Evolutionary conservation across 2,797 vertebrate genomes (phyloP), one percentile per base, ranked within the genome.

Genomic region (Enteromius treurensis): DNA sequence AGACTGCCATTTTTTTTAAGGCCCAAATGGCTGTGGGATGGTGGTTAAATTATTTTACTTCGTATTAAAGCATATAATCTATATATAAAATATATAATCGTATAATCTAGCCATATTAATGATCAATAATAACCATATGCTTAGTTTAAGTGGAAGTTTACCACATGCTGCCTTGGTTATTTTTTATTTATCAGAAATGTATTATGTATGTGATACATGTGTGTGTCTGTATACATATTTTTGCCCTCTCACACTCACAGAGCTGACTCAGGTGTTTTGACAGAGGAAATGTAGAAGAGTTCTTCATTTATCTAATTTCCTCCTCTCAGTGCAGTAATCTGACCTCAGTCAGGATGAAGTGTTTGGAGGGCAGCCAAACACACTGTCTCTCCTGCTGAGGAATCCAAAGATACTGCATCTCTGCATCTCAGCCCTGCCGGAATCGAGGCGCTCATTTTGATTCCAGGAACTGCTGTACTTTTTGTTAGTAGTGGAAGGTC

Each of bases 231-330:
- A 51, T 5, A 1, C 17, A 11, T 9, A 17, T 29, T 11, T 21
- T 32, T 32, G 8, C 15, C 8, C 26, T 71, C 70, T 79, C 51
- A 78, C 68, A 77, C 34, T 17, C 53, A 49, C 69, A 45, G n/a
- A 84, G 77, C 77, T 21, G 79, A 91, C 88, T 89, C 89, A 87
- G 86, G 87, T 88, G 86, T 86, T 89, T 79, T 84, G 86, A 87
- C 79, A 75, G 45, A 79, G 88, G 90, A 85, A 90, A 85, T 90
- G 89, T 86, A 32, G 53, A 86, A 84, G 45, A 69, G 84, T 86
- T 88, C 87, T 87, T 93, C 86, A 92, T 93, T 93, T 91, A 92
- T 93, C 92, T 89, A 92, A 92, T 92, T 90, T 87, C 78, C 71
- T 77, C 49, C 13, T 87, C 84, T 67, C 64, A 23, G 69, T 68